Conservation (phyloP, 2,113 vertebrate species). For the Terrapene triunguis region DNA sequence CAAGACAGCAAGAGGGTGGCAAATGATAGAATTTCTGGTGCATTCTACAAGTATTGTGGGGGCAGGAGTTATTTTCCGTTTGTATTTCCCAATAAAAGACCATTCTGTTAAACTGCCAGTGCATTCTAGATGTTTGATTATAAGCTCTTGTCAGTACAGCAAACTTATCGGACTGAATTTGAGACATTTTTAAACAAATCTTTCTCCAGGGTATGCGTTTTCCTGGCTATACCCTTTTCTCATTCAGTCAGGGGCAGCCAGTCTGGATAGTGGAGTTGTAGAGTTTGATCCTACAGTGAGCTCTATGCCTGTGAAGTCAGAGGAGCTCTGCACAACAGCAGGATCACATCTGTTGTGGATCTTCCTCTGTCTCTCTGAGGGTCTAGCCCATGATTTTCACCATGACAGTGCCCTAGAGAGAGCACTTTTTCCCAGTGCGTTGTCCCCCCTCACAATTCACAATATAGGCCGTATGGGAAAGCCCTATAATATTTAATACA, state of each 20-base stretch:
- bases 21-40: not conserved
- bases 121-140: no score
- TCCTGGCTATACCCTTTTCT: not conserved
- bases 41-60: not conserved
- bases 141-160: not conserved
- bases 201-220: not conserved
- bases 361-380: not conserved
- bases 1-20: not conserved
- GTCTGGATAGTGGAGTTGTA: not conserved
- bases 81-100: constrained; percentile 27
- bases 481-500: not conserved
- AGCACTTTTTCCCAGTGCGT: no score
- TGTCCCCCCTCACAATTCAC: no score
- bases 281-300: no score
- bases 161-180: constrained; percentile 8
- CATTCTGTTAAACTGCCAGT: not conserved
- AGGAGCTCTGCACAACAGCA: not conserved
- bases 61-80: not conserved
- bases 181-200: not conserved
- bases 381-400: not conserved
- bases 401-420: no score
- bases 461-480: no score
- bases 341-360: not conserved
- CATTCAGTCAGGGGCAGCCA: not conserved
- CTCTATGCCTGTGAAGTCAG: not conserved